phyloP scores from a whole-genome alignment of 2,797 vertebrate genomes.

The Orestias chungarensis region DNA sequence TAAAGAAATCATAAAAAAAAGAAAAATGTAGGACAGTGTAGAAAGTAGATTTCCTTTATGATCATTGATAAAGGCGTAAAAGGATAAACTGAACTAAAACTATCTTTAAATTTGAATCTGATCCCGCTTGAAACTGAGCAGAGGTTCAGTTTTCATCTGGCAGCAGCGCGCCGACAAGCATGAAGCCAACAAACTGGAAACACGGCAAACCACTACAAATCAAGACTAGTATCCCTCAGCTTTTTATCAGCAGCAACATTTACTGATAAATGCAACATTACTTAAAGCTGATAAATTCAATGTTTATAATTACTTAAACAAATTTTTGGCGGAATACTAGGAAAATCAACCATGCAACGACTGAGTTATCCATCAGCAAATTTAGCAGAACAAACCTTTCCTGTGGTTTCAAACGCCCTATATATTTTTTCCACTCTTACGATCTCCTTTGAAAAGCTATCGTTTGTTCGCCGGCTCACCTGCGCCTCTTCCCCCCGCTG shows the following conservation, averaged over 20 bases:
- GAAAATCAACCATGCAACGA: conserved; percentile 13
- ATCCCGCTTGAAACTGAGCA: conserved; percentile 28
- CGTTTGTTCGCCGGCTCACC: conserved; percentile 68
- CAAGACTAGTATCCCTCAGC: background rate
- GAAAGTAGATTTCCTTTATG: background rate
- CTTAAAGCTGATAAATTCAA: background rate
- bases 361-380: background rate
- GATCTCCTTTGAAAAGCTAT: background rate
- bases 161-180: conserved; percentile 37
- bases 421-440: too few species aligned
- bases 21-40: background rate
- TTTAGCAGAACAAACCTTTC: background rate
- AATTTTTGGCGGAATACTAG: too few species aligned
- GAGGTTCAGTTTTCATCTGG: conserved; percentile 57
- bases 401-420: background rate
- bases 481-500: conserved; percentile 91
- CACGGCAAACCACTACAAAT: conserved; percentile 36
- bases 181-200: conserved; percentile 37
- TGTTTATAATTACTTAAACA: background rate
- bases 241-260: background rate
- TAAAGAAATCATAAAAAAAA: background rate
- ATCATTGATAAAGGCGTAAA: background rate
- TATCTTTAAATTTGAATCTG: background rate
- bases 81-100: background rate
- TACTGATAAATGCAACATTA: background rate